Base-by-base conservation (phyloP, 1,140 invertebrate genomes). In the Drusus annulatus region DNA sequence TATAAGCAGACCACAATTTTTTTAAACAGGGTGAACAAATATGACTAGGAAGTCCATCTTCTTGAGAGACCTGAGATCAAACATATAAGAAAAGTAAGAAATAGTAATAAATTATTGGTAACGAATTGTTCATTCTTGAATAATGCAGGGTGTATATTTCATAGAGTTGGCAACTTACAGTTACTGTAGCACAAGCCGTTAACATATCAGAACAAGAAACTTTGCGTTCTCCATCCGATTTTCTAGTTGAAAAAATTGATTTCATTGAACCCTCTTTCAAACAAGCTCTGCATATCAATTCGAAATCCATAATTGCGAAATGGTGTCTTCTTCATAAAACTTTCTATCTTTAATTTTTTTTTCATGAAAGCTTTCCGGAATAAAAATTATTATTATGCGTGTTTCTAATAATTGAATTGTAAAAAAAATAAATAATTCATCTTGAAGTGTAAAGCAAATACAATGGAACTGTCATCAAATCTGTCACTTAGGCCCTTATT, bases 1-100 rank as follows among this genome's bases (percentile, higher is more conserved):
- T 79, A 58, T 84, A 85, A 73, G 81, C 83, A 25, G 82, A 77
- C 19, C 76, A 81, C 54, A 86, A 76, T 79, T 86, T 85, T 71
- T 84, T 78, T 50, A 84, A 78, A 69, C 86, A 86, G 15, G 54
- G 65, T 45, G 77, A 65, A 71, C 86, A 45, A 69, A 31, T 69
- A 50, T 45, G 36, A 1, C 16, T 16, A 15, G 65, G 28, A 45
- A 69, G 36, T 31, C 54, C 51, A 75, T 73, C 69, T 17, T 23
- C 52, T 31, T 28, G 51, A 56, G 28, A 31, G 45, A 79, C 28
- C 56, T 79, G 77, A 52, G 51, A 54, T 25, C 69, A 52, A 52
- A 45, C 8, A n/a, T 50, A 52, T 6, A 16, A 54, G 19, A 78
- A 36, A 15, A 36, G 52, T 31, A 19, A 0, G 13, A 62, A 45